Evolutionary conservation across 2,113 vertebrate genomes (phyloP), one percentile per base, ranked within the genome.

Genomic region (Cariama cristata): DNA sequence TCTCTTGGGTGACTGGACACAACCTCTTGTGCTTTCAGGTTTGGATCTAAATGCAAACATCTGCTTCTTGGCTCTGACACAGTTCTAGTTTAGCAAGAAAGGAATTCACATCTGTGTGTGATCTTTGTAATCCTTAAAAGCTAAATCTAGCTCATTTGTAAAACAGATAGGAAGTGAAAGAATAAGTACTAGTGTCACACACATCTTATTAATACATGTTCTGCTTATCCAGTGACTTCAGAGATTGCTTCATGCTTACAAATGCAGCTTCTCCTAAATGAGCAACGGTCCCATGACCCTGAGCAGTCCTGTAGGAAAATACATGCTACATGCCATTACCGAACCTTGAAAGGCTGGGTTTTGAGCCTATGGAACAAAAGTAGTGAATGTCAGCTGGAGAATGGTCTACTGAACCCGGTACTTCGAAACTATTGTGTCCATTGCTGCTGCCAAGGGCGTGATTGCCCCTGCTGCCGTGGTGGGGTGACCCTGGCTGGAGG

Each of bases 281-380:
- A 96, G 71, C 74, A 69, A 71, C 2, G 33, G 59, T 83, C 97
- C 63, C 59, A 23, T 96, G 96, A 94, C n/a, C 69, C 81, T 89
- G 86, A 88, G 86, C 77, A 67, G 66, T 23, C 38, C 76, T 58
- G 30, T 1, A 79, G 84, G 86, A 24, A 53, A 77, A 6, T 22
- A 5, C 38, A 8, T 19, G 60, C 77, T 79, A 18, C 16, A 4
- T 16, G 82, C 52, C 27, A 6, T 2, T 6, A 32, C 60, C 27
- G 28, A 56, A 30, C 58, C 76, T 47, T 16, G 47, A 49, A 49
- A 33, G 35, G 0, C 12, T 1, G 28, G 0, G 0, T 2, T 45
- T 27, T 52, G 44, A 63, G 60, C 32, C 32, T 15, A 7, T 2
- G 55, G 38, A 52, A 24, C 35, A 28, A 4, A 26, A 50, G 16